These are phyloP conservation scores for Ispidina picta DNA, from an alignment of 2,797 vertebrate species.

Conservation along the genomic window DNA sequence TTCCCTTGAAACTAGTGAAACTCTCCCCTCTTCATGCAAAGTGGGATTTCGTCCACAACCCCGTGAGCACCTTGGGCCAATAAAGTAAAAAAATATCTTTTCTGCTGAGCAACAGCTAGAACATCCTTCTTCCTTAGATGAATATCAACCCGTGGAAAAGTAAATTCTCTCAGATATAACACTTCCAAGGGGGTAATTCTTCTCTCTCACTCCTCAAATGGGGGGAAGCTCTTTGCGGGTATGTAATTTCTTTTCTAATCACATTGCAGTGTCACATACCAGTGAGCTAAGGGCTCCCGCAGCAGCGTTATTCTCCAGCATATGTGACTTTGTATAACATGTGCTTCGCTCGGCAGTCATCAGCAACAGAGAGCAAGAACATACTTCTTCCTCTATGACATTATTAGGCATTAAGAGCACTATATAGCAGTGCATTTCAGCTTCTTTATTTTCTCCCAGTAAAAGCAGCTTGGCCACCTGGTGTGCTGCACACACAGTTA, in stretches of 20 bases:
- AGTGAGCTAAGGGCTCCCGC: constrained; percentile 69
- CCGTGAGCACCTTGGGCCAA: not conserved
- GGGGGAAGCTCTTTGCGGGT: constrained; percentile 54
- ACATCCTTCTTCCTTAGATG: constrained; percentile 59
- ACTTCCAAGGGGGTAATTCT: constrained; percentile 57
- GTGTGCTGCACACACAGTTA: constrained; percentile 71
- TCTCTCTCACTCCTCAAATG: constrained; percentile 51
- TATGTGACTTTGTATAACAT: constrained; percentile 67
- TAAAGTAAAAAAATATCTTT: not conserved
- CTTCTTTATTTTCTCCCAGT: constrained; percentile 69
- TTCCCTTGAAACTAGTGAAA: not conserved
- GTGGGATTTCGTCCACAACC: not conserved
- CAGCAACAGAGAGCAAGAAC: constrained; percentile 63
- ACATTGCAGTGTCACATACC: constrained; percentile 72
- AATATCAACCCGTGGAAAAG: constrained; percentile 34
- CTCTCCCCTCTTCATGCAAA: not conserved
- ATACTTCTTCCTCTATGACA: constrained; percentile 71
- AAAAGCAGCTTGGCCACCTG: constrained; percentile 74
- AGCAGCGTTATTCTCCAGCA: constrained; percentile 61
- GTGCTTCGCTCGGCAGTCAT: constrained; percentile 61
- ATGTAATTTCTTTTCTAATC: constrained; percentile 72
- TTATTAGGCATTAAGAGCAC: constrained; percentile 72
- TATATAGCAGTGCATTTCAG: constrained; percentile 67
- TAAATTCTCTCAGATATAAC: constrained; percentile 59
- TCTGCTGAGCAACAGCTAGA: not conserved